A percentile compares a stretch with the other conserved stretches of the same genome.
These are phyloP conservation scores for Hydractinia echinata DNA, from an alignment of 30 jellyfish, hydroid and myxozoan species.

Conservation along the genomic window DNA sequence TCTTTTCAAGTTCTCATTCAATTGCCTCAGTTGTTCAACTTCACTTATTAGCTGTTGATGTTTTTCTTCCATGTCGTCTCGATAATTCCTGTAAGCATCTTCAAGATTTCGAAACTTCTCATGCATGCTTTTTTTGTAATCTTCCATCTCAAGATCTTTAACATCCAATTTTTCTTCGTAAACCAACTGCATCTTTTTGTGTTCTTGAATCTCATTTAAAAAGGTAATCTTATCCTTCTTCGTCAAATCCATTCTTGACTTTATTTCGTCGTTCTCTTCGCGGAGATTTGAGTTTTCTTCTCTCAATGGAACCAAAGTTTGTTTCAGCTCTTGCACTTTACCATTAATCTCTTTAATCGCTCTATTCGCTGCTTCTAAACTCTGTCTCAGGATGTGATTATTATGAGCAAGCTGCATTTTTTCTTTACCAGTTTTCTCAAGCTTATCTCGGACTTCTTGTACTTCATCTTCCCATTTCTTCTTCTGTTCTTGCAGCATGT, in stretches of 20 bases:
- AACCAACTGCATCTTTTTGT: conserved; percentile 11
- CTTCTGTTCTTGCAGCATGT: conserved; percentile 77
- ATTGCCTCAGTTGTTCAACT: conserved; percentile 20
- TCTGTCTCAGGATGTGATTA: conserved; percentile 70
- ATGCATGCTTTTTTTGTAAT: conserved; percentile 60
- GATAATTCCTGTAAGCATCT: conserved; percentile 24
- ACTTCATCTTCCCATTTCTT: conserved; percentile 79
- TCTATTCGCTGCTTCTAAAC: conserved; percentile 95
- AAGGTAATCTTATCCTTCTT: conserved; percentile 42
- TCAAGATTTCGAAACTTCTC: conserved; percentile 42
- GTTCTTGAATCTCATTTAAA: conserved; percentile 29
- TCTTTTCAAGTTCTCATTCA: conserved; percentile 27
- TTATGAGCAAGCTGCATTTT: conserved; percentile 63
- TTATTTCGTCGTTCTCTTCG: conserved; percentile 58
- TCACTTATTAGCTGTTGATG: neutral
- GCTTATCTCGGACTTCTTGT: conserved; percentile 37
- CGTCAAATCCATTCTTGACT: conserved; percentile 33
- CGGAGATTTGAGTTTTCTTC: conserved; percentile 58
- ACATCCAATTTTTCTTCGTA: conserved; percentile 44
- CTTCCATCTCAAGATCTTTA: conserved; percentile 48
- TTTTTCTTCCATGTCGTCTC: conserved; percentile 26
- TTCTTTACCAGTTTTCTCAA: conserved; percentile 44
- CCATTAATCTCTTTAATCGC: conserved; percentile 91
- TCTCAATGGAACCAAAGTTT: conserved; percentile 86
- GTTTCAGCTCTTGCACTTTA: conserved; percentile 90